Evolutionary conservation across 2,113 vertebrate genomes (phyloP), one percentile per base, ranked within the genome.

Genomic region (Tyrannus savana): DNA sequence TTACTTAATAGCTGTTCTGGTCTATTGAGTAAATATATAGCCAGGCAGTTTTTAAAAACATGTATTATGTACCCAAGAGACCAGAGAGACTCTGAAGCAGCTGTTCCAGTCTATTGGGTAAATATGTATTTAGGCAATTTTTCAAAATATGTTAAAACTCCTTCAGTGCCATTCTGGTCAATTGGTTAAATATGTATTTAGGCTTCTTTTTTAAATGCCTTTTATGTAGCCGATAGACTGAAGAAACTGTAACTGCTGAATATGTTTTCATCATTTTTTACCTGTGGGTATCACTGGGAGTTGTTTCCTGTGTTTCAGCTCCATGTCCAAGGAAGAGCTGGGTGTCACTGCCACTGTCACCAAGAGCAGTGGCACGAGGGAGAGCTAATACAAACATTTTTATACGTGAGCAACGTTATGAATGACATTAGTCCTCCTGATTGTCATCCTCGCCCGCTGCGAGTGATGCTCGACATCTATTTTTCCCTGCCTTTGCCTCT

Each of bases 61-160:
- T 21, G 60, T 96, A 96, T 97, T 97, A 97, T 21, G 5, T 93
- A 96, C 96, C 93, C 96, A 97, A 97, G 97, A 96, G 97, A 97
- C 96, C 94, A 97, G 97, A 97, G 95, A 97, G 96, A 62, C 87
- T 96, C 96, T 83, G 96, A 97, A 95, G 97, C 92, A 97, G 94
- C 87, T 95, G 96, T 97, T 97, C 95, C 97, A 97, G 96, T 96
- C 96, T 97, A 97, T 97, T 97, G 96, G 95, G 92, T 97, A 97
- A 97, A 97, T 97, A 97, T 97, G 97, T 95, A 97, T 92, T 96
- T 95, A 97, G 97, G 97, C 97, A 97, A 95, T 97, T 97, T 95
- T 97, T 97, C 97, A 97, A 97, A 97, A 95, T 95, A 97, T 78
- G 94, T 96, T 97, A 93, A 93, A 97, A 96, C 87, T 97, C 96